Percentiles rank a stretch among this genome's conserved stretches.
Evolutionary conservation across 2,113 vertebrate genomes (phyloP).

Genomic region (Ovis aries): ARS-UI_Ramb_v3.0 NC_056069.1:35999501-36000000

Average conservation of each 20-base stretch:
- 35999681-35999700: conserved; percentile 19
- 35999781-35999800: conserved; percentile 28
- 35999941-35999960: not conserved
- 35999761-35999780: not conserved
- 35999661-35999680: conserved; percentile 32
- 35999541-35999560: conserved; percentile 64
- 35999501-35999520: conserved; percentile 46
- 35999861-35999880: not conserved
- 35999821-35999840: not conserved
- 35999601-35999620: conserved; percentile 54
- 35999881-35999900: not conserved
- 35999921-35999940: conserved; percentile 9
- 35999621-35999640: conserved; percentile 46
- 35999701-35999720: conserved; percentile 26
- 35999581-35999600: not conserved
- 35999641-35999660: conserved; percentile 52
- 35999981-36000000: not conserved
- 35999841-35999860: not conserved
- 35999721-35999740: conserved; percentile 14
- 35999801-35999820: not conserved
- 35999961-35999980: conserved; percentile 6
- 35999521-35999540: conserved; percentile 60
- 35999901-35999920: not conserved
- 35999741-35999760: conserved; percentile 9
- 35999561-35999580: conserved; percentile 23